These are phyloP conservation scores for Orthosia cruda DNA, from an alignment of 2,888 invertebrate genomes.

Conservation along the genomic window DNA sequence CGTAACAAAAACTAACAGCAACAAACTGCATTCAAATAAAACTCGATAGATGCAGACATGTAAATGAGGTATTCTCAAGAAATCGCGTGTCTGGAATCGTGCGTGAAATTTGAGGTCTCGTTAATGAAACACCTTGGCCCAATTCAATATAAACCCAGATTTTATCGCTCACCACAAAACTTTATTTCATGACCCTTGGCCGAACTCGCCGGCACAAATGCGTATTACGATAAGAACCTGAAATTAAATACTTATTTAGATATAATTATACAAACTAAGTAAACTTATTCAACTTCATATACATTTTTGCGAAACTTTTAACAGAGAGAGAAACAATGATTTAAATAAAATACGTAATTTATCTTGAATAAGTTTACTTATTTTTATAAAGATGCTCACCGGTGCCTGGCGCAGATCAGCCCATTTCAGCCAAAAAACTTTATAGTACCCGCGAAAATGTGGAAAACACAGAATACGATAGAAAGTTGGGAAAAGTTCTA, in stretches of 20 bases:
- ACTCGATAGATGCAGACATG: constrained; percentile 7
- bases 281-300: constrained; percentile 45
- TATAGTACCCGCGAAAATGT: constrained; percentile 10
- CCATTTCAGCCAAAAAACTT: neutral
- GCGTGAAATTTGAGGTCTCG: constrained; percentile 65
- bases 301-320: constrained; percentile 38
- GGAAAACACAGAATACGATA: constrained; percentile 3
- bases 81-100: constrained; percentile 61
- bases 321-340: neutral
- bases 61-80: constrained; percentile 47
- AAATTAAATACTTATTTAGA: constrained; percentile 26
- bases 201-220: constrained; percentile 24
- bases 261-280: constrained; percentile 5
- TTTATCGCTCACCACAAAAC: constrained; percentile 75
- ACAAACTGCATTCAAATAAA: constrained; percentile 18
- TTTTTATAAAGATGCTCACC: constrained; percentile 40
- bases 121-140: constrained; percentile 75
- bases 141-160: constrained; percentile 78
- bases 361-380: constrained; percentile 17
- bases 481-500: constrained; percentile 33
- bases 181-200: constrained; percentile 67
- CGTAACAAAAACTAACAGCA: neutral
- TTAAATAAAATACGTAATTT: neutral
- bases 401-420: neutral
- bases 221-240: constrained; percentile 25